A percentile compares a stretch with the other conserved stretches of the same genome.
These are phyloP conservation scores for Donacobius atricapilla DNA, from an alignment of 2,113 vertebrate genomes.

Conservation along the genomic window DNA sequence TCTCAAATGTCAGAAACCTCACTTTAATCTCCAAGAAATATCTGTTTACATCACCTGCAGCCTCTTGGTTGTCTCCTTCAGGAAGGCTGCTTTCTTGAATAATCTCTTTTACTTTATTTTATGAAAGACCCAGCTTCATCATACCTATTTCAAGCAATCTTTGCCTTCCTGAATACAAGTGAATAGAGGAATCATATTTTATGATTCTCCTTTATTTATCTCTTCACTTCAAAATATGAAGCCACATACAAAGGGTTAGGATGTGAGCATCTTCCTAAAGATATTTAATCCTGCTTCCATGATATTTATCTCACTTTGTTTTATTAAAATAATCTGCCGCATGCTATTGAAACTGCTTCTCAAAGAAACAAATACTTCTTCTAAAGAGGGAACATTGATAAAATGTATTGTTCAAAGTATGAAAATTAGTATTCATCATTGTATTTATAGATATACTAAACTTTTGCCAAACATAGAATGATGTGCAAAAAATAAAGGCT, in stretches of 20 bases:
- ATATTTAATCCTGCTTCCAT: not conserved
- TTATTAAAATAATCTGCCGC: not conserved
- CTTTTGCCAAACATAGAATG: not conserved
- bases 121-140: not conserved
- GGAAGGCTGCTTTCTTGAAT: not conserved
- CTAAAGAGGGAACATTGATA: not conserved
- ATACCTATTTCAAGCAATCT: not conserved
- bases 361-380: not conserved
- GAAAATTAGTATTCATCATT: not conserved
- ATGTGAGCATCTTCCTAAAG: not conserved
- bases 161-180: not conserved
- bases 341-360: not conserved
- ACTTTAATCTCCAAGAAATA: conserved; percentile 24
- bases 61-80: not conserved
- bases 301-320: not conserved
- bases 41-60: conserved; percentile 5
- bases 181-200: not conserved
- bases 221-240: not conserved
- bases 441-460: not conserved
- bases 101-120: not conserved
- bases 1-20: conserved; percentile 30
- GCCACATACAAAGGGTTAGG: not conserved
- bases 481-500: not conserved
- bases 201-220: not conserved
- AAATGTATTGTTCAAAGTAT: not conserved